phyloP scores from a whole-genome alignment of 2,113 vertebrate genomes.

The Rattus rattus region DNA sequence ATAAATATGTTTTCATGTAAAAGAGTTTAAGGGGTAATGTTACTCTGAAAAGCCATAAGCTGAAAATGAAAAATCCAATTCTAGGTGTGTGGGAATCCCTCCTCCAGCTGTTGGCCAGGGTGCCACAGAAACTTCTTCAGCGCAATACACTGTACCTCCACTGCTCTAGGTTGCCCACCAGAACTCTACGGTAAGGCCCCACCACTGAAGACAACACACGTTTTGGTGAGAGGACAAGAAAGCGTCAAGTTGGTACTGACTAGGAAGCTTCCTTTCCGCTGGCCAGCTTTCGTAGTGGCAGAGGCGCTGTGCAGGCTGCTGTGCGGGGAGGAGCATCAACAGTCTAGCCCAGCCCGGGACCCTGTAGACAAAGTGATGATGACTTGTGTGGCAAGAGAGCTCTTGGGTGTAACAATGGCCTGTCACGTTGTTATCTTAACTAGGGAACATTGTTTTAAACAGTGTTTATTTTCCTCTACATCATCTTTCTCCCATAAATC shows the following conservation, averaged over 20 bases:
- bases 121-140: neutral
- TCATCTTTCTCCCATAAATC: constrained; percentile 44
- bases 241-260: neutral
- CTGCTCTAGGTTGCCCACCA: neutral
- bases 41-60: neutral
- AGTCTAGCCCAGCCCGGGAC: neutral
- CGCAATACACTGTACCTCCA: neutral
- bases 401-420: neutral
- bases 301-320: neutral
- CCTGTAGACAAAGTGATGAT: neutral
- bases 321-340: rapidly evolving
- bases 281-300: neutral
- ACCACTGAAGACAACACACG: neutral
- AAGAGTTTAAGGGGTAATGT: neutral
- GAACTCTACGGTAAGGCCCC: neutral
- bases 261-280: neutral
- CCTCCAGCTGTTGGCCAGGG: neutral
- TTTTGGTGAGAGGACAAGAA: neutral
- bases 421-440: neutral
- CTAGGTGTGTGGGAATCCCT: neutral
- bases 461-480: neutral
- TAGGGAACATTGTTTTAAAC: neutral
- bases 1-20: neutral
- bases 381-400: no score
- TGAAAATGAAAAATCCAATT: neutral